These are phyloP conservation scores for Actenoides hombroni DNA, from an alignment of 2,113 vertebrate genomes.

Conservation along the genomic window DNA sequence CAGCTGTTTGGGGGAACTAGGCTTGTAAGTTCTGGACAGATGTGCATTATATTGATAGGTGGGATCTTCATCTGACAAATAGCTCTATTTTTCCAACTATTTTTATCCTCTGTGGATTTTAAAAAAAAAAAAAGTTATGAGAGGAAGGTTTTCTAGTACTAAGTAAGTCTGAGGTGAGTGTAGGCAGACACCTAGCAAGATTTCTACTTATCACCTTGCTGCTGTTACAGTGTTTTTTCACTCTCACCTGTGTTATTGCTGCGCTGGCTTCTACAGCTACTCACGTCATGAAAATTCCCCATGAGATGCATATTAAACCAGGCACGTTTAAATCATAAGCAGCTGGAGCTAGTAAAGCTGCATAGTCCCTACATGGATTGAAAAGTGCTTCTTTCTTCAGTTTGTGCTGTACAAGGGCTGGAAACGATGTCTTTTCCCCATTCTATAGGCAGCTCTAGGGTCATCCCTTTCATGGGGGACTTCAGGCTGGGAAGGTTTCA, in stretches of 20 bases:
- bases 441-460: neutral
- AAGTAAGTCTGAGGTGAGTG: neutral
- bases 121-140: neutral
- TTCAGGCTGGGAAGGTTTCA: neutral
- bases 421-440: neutral
- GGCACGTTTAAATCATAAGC: neutral
- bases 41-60: conserved; percentile 38
- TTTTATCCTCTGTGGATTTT: neutral
- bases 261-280: neutral
- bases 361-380: neutral
- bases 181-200: neutral
- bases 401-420: neutral
- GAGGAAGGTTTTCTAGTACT: neutral
- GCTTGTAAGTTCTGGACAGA: neutral
- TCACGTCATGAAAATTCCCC: neutral
- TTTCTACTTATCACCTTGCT: neutral
- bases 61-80: neutral
- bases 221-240: neutral
- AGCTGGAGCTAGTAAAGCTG: neutral
- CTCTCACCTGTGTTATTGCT: neutral
- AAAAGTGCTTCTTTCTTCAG: neutral
- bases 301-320: neutral
- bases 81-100: neutral
- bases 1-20: neutral
- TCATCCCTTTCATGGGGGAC: accelerated